phyloP scores from a whole-genome alignment of 2,888 invertebrate species.

The Agriotes lineatus region DNA sequence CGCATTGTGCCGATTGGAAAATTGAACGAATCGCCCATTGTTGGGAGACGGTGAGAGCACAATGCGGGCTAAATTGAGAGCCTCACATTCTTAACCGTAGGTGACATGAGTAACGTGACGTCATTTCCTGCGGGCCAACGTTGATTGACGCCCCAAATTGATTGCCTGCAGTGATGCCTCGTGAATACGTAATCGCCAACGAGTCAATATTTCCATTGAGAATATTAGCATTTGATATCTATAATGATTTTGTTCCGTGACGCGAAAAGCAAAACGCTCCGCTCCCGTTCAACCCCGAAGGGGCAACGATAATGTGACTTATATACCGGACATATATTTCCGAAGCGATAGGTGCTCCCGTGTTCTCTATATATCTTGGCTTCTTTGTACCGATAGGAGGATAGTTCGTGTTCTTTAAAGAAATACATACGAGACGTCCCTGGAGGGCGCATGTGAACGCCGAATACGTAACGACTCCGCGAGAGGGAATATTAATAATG shows the following conservation, averaged over 20 bases:
- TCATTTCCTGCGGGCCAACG: conserved; percentile 43
- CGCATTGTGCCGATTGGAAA: conserved; percentile 56
- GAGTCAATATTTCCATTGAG: conserved; percentile 56
- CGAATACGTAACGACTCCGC: conserved; percentile 53
- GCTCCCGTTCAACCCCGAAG: conserved; percentile 41
- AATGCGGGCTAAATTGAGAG: conserved; percentile 44
- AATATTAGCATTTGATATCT: conserved; percentile 61
- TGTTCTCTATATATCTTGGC: conserved; percentile 23
- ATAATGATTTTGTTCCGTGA: conserved; percentile 61
- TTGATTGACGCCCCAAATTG: conserved; percentile 56
- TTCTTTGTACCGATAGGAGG: conserved; percentile 17
- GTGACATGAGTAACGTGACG: conserved; percentile 45
- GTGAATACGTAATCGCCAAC: conserved; percentile 55
- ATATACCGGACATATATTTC: conserved; percentile 48
- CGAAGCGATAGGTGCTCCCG: conserved; percentile 48
- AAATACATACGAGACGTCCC: conserved; percentile 45
- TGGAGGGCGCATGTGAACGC: conserved; percentile 47
- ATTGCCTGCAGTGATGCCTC: conserved; percentile 55
- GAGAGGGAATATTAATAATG: conserved; percentile 52
- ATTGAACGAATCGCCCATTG: conserved; percentile 53
- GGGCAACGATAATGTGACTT: conserved; percentile 49
- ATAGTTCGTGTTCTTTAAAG: conserved; percentile 47
- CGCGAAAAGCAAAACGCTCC: conserved; percentile 55
- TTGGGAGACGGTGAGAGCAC: conserved; percentile 37
- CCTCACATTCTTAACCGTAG: conserved; percentile 45